Evolutionary conservation across 2,888 invertebrate genomes (phyloP).

Genomic region (Amblyjoppa proteus): DNA sequence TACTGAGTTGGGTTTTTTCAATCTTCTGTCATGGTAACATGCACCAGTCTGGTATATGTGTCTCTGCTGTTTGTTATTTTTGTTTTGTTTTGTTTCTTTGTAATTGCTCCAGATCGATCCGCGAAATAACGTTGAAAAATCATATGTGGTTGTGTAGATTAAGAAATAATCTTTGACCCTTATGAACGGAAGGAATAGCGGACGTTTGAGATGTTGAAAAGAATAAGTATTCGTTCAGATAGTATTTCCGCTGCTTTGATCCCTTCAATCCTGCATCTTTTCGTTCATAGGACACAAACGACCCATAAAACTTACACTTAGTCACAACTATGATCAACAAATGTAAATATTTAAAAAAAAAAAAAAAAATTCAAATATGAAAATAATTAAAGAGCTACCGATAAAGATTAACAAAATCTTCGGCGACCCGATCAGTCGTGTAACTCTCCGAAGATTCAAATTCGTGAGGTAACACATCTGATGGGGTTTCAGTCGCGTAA

Average conservation of each 20-base stretch:
- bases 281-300: slow-evolving; percentile 52
- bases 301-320: slow-evolving; percentile 57
- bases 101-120: slow-evolving; percentile 48
- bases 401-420: slow-evolving; percentile 61
- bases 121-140: slow-evolving; percentile 60
- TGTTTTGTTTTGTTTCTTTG: slow-evolving; percentile 20
- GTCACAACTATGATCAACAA: slow-evolving; percentile 63
- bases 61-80: slow-evolving; percentile 70
- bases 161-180: slow-evolving; percentile 24
- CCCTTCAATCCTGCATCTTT: slow-evolving; percentile 14
- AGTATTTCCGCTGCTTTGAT: slow-evolving; percentile 22
- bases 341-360: slow-evolving; percentile 45
- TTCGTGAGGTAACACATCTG: slow-evolving; percentile 27
- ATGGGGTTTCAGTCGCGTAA: slow-evolving; percentile 27
- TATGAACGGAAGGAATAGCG: slow-evolving; percentile 47
- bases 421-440: slow-evolving; percentile 51
- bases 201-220: slow-evolving; percentile 23
- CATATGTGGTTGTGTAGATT: slow-evolving; percentile 37
- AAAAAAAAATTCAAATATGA: slow-evolving; percentile 8
- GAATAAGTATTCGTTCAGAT: slow-evolving; percentile 41
- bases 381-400: slow-evolving; percentile 40
- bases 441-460: slow-evolving; percentile 14
- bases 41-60: slow-evolving; percentile 83
- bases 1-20: slow-evolving; percentile 82
- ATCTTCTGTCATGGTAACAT: slow-evolving; percentile 84